Evolutionary conservation across 2,797 vertebrate genomes (phyloP).

Genomic region (Botia almorhae): DNA sequence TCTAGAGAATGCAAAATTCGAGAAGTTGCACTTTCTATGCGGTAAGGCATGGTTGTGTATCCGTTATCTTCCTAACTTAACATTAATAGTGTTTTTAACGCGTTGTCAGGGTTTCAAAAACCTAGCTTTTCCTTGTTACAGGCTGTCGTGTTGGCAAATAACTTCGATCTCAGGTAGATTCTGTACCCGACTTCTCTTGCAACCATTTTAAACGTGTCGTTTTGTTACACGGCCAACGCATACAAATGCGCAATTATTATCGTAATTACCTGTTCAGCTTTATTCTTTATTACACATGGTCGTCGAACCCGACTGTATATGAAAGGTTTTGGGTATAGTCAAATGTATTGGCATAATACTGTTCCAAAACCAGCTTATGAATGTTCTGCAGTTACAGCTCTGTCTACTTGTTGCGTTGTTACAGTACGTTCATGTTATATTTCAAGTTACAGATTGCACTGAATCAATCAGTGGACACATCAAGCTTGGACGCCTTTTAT

Average conservation of each 20-base stretch:
- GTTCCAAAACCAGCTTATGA: background rate
- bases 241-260: background rate
- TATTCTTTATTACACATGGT: background rate
- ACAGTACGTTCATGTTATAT: background rate
- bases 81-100: background rate
- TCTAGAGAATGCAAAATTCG: constrained; percentile 16
- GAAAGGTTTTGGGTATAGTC: background rate
- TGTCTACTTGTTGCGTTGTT: constrained; percentile 38
- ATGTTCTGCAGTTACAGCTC: background rate
- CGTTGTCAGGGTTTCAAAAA: background rate
- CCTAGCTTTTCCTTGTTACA: background rate
- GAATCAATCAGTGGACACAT: background rate
- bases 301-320: background rate
- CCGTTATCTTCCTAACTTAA: background rate
- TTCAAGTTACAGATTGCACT: background rate
- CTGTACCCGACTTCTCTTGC: background rate
- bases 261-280: too few species aligned
- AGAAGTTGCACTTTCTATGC: constrained; percentile 3
- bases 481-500: background rate
- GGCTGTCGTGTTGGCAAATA: constrained; percentile 12
- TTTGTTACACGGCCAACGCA: background rate
- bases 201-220: constrained; percentile 7
- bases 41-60: constrained; percentile 21
- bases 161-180: constrained; percentile 30
- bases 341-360: background rate